Conservation (phyloP, 2,113 vertebrate species). For the Eidolon helvum region DNA sequence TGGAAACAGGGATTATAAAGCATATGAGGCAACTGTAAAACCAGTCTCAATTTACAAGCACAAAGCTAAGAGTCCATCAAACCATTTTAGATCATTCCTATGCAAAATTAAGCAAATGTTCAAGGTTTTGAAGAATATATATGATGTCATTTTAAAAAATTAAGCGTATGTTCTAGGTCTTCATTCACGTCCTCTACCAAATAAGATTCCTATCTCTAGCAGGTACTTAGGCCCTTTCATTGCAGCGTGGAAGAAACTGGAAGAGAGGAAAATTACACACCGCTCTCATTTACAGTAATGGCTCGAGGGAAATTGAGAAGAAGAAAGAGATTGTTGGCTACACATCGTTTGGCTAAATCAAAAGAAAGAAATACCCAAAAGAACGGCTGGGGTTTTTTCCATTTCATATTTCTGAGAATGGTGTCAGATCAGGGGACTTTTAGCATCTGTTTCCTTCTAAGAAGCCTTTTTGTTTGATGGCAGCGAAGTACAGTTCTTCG, state of each 20-base stretch:
- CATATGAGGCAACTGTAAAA: neutral
- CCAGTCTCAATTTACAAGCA: neutral
- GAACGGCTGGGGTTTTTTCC: slow-evolving; percentile 38
- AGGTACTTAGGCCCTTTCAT: neutral
- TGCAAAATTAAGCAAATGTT: neutral
- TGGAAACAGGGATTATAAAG: neutral
- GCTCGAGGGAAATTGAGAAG: slow-evolving; percentile 32
- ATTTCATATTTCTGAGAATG: slow-evolving; percentile 65
- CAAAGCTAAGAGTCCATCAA: neutral
- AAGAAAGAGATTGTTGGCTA: slow-evolving; percentile 29
- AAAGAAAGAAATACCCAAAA: slow-evolving; percentile 51
- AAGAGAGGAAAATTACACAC: neutral
- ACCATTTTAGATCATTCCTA: neutral
- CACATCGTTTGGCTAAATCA: slow-evolving; percentile 31
- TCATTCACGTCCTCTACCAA: neutral
- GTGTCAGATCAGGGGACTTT: slow-evolving; percentile 32
- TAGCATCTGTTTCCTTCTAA: slow-evolving; percentile 43
- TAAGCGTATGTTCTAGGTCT: neutral
- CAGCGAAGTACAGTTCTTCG: neutral
- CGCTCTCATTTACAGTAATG: slow-evolving; percentile 42
- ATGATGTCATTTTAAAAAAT: neutral
- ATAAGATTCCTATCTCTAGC: slow-evolving; percentile 1
- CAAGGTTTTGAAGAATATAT: neutral
- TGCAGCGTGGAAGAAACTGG: neutral
- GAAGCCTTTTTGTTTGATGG: slow-evolving; percentile 53